A percentile compares a stretch with the other conserved stretches of the same genome.
Evolutionary conservation across 2,888 invertebrate genomes (phyloP).

Genomic region (Rhamnusium bicolor): DNA sequence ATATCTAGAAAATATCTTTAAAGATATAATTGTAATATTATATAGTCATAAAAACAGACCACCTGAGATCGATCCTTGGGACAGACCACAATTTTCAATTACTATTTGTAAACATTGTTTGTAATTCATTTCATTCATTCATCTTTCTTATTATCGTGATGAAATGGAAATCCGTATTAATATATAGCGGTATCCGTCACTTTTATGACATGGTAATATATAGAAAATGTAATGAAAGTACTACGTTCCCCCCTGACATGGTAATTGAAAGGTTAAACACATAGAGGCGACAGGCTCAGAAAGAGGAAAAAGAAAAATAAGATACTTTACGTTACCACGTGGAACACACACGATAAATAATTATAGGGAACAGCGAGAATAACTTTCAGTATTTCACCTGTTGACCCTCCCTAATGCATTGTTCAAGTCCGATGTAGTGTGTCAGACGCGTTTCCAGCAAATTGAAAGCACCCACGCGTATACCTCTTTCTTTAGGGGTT

Average conservation of each 20-base stretch:
- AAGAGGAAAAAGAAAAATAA: constrained; percentile 3
- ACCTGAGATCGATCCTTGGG: too few species aligned
- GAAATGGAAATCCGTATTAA: constrained; percentile 4
- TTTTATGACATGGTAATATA: constrained; percentile 1
- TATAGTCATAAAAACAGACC: too few species aligned
- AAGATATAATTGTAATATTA: too few species aligned
- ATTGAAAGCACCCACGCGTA: constrained; percentile 43
- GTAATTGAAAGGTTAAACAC: constrained; percentile 39
- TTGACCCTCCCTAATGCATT: constrained; percentile 31
- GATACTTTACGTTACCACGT: constrained; percentile 35
- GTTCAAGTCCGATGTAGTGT: constrained; percentile 33
- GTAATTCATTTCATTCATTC: constrained; percentile 3
- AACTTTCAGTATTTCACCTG: constrained; percentile 41
- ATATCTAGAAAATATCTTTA: too few species aligned
- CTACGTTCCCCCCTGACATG: constrained; percentile 25
- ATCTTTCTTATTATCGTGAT: not conserved
- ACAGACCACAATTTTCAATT: too few species aligned
- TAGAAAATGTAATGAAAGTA: constrained; percentile 23
- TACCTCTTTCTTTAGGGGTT: not conserved
- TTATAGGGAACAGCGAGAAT: constrained; percentile 45
- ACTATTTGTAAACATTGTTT: not conserved
- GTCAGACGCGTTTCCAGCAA: constrained; percentile 37
- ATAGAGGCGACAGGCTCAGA: constrained; percentile 22
- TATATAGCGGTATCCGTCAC: constrained; percentile 6
- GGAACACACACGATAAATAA: constrained; percentile 52